Base-by-base conservation (phyloP, 2,888 invertebrate species). In the Platypus cylindrus region DNA sequence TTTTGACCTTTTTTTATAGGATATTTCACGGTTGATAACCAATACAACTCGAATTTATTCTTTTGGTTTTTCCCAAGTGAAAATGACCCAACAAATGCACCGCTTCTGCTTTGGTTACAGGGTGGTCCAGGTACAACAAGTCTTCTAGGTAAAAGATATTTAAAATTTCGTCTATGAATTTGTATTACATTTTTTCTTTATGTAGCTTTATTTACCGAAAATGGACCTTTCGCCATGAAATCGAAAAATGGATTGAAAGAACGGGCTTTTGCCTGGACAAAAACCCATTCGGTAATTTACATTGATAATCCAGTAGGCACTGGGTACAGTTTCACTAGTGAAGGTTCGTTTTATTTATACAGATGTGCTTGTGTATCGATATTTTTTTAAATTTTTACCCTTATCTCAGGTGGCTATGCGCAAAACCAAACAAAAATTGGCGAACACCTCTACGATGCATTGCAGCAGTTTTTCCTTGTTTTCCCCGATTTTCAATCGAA, bases 251-350 rank as follows among this genome's bases (percentile, higher is more conserved):
- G 60, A 48, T 56, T 59, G 68, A 40, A 70, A 83, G 25, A 70
- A 79, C 47, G 77, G 77, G 78, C 9, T 89, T 78, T 78, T 47
- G 13, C 80, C 7, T 94, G 93, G 93, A 78, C 75, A 36, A 63
- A 70, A 25, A 74, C 73, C 8, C 84, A 85, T 55, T 78, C 81
- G 45, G 61, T 93, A 23, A 70, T 94, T 32, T 94, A 85, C 56
- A 81, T 94, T 36, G 93, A 94, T 58, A 93, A 89, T 59, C 93
- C 93, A 0, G 91, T 86, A 1, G 48, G 50, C 4, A 82, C 89
- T 2, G 93, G 93, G 0, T 94, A 81, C 55, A 91, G 91, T 61
- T 91, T 87, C 52, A 89, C 91, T 0, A 71, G 76, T 2, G 70
- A n/a, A n/a, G n/a, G n/a, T n/a, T n/a, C n/a, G n/a, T n/a, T n/a